Conservation (phyloP, 1,140 invertebrate species). For the Drosophila punjabiensis region DNA sequence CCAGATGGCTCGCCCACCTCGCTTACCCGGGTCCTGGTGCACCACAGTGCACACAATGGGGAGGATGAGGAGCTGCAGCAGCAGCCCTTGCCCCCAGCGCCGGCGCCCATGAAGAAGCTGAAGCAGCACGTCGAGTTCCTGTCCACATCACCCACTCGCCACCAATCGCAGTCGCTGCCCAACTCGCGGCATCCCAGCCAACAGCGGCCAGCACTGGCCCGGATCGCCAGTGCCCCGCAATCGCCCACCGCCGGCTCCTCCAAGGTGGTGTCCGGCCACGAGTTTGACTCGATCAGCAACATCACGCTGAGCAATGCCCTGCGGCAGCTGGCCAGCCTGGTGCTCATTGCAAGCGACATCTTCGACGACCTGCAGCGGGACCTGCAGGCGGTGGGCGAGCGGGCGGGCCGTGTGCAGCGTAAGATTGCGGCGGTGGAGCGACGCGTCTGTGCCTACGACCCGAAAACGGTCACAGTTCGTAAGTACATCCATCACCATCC, state of each 20-base stretch:
- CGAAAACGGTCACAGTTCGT: conserved; percentile 93
- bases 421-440: conserved; percentile 88
- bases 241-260: conserved; percentile 63
- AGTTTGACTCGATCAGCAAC: conserved; percentile 91
- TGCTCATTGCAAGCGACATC: conserved; percentile 91
- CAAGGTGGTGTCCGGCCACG: conserved; percentile 87
- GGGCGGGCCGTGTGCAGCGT: conserved; percentile 88
- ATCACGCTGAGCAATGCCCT: conserved; percentile 91
- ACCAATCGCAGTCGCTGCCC: conserved; percentile 68
- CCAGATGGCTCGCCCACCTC: conserved; percentile 39
- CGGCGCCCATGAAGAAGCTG: conserved; percentile 76
- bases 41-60: conserved; percentile 37
- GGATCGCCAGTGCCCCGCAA: conserved; percentile 64
- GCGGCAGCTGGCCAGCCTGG: conserved; percentile 91
- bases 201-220: conserved; percentile 46
- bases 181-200: conserved; percentile 71
- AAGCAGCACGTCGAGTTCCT: conserved; percentile 82
- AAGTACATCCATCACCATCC: conserved; percentile 86
- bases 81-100: conserved; percentile 60
- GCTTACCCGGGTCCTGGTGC: conserved; percentile 52
- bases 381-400: conserved; percentile 88
- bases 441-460: conserved; percentile 89
- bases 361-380: conserved; percentile 90
- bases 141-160: conserved; percentile 61
- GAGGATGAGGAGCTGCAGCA: conserved; percentile 28